Base-by-base conservation (phyloP, 2,113 vertebrate species). In the Sminthopsis crassicaudata region DNA sequence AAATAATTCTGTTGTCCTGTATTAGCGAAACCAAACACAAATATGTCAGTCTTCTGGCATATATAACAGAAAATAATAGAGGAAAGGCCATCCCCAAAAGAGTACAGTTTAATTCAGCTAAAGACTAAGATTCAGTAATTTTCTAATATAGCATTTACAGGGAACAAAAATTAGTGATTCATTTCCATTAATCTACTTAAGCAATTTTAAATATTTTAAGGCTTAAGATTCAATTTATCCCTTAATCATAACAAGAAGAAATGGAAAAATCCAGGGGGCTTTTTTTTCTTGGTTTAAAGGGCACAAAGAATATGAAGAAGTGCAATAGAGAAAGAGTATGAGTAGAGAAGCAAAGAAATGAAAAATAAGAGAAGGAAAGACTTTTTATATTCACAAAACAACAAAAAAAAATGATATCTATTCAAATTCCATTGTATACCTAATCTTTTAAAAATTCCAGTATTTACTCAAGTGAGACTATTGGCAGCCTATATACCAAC, bases 101-200 rank as follows among this genome's bases (percentile, higher is more conserved):
- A 25, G 51, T 88, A 88, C 93, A 8, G 14, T 93, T 95, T 14
- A 97, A 48, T 55, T 90, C 0, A 53, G 46, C 9, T 48, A 90
- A 55, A 96, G 26, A 96, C 42, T 30, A 95, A 97, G 95, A 42
- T 52, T 89, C 67, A 95, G 89, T 92, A 95, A 89, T 50, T 96
- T 97, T 91, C 67, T 84, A 92, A 97, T 96, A 94, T 57, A 0
- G 0, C 96, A 96, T 95, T 92, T 95, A 95, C 42, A 92, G 95
- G 55, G 90, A 94, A 90, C 7, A 97, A 96, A 96, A 89, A 46
- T 0, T 0, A 94, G 92, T 53, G 14, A 92, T 92, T 50, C 2
- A 90, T 94, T 97, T 92, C 16, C 88, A 48, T 92, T 91, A 91
- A 51, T 92, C 67, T 42, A 84, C 67, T 36, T 51, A 89, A 5